Conservation (phyloP, 2,113 vertebrate genomes). For the Crotalus viridis region DNA sequence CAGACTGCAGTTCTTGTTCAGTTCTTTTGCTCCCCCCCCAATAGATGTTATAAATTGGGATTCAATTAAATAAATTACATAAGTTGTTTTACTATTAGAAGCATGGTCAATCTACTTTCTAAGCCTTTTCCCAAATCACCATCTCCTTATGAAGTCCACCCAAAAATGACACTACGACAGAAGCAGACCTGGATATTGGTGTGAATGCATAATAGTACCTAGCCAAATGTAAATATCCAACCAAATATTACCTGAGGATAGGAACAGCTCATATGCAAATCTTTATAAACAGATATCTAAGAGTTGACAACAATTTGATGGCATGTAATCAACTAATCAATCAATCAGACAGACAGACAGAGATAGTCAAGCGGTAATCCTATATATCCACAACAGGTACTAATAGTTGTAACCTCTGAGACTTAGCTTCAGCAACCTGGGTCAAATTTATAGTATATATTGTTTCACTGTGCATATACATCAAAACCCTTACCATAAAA, state of each 20-base stretch:
- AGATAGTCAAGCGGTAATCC: background rate
- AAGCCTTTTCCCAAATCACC: background rate
- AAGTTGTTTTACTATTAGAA: background rate
- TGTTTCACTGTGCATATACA: background rate
- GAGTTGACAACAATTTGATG: background rate
- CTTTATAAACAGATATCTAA: background rate
- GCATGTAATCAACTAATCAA: background rate
- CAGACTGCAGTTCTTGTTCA: background rate
- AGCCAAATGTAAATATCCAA: background rate
- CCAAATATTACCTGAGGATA: background rate
- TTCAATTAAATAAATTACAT: background rate
- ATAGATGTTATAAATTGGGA: background rate
- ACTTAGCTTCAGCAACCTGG: background rate
- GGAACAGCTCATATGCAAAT: background rate
- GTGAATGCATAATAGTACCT: background rate
- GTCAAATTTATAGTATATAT: background rate
- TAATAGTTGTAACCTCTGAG: background rate
- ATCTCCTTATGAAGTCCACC: background rate
- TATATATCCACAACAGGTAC: background rate
- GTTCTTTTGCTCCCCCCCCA: background rate
- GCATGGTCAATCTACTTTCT: background rate
- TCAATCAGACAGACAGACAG: background rate
- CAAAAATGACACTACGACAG: background rate
- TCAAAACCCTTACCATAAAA: background rate
- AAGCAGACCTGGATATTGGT: background rate